Percentiles rank a stretch among this genome's conserved stretches.
phyloP scores from a whole-genome alignment of 2,888 invertebrate species.

The Proisotoma minuta region DNA sequence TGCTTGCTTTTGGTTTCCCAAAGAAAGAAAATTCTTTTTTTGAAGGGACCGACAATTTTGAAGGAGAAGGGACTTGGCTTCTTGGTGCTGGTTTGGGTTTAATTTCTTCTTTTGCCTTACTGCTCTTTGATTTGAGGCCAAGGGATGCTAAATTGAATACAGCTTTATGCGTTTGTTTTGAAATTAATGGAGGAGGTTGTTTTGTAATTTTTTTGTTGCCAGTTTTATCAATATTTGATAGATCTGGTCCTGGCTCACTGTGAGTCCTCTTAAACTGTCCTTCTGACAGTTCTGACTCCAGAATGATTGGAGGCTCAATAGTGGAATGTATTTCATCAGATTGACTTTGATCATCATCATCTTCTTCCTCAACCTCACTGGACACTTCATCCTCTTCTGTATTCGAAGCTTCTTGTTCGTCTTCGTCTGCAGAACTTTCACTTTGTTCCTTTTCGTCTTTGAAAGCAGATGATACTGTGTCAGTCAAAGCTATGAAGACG shows the following conservation, averaged over 20 bases:
- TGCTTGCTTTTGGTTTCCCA: slow-evolving; percentile 4
- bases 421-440: background rate
- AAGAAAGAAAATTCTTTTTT: slow-evolving; percentile 10
- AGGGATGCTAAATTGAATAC: slow-evolving; percentile 7
- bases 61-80: background rate
- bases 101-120: too few species aligned
- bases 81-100: background rate
- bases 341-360: background rate
- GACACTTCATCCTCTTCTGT: slow-evolving; percentile 3
- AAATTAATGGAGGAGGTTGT: background rate
- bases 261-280: slow-evolving; percentile 2
- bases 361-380: background rate
- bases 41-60: background rate
- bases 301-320: background rate
- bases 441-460: background rate
- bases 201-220: background rate
- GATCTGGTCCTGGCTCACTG: background rate
- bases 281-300: background rate
- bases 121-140: background rate
- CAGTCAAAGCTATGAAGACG: background rate
- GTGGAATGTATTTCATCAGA: background rate
- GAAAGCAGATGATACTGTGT: background rate
- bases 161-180: slow-evolving; percentile 6
- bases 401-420: slow-evolving; percentile 12
- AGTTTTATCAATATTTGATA: background rate